A percentile compares a stretch with the other conserved stretches of the same genome.
These are phyloP conservation scores for Tipula lateralis DNA, from an alignment of 2,888 invertebrate genomes.

Conservation along the genomic window DNA sequence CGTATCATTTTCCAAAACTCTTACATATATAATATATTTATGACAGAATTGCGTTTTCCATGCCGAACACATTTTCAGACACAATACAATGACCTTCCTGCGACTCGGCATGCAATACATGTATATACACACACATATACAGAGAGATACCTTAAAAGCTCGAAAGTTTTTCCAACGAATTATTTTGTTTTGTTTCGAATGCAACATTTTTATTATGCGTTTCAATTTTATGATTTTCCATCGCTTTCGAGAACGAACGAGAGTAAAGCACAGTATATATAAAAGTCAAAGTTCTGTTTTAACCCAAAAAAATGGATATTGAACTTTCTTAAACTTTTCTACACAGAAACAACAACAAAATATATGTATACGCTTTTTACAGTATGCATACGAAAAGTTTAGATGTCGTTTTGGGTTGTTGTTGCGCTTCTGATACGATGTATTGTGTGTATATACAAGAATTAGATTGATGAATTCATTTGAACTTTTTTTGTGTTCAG, in stretches of 20 bases:
- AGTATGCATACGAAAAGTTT: background rate
- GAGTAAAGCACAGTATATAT: background rate
- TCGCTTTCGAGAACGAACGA: background rate
- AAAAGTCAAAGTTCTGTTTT: constrained; percentile 25
- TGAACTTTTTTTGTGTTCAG: constrained; percentile 26
- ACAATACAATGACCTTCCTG: background rate
- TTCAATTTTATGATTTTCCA: background rate
- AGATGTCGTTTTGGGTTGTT: background rate
- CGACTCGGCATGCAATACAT: background rate
- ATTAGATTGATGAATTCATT: constrained; percentile 20
- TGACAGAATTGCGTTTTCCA: background rate
- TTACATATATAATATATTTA: background rate
- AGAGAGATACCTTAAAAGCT: background rate
- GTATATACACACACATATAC: background rate
- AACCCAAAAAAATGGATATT: constrained; percentile 25
- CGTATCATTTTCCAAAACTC: background rate
- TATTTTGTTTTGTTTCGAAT: background rate
- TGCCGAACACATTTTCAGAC: background rate
- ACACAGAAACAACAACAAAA: no score
- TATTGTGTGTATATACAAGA: no score
- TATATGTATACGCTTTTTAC: no score
- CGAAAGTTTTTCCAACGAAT: background rate
- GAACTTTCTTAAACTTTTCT: constrained; percentile 7
- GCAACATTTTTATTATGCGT: background rate
- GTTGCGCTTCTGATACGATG: background rate